Conservation (phyloP, 1,140 invertebrate genomes). For the Bursaphelenchus mucronatus region DNA sequence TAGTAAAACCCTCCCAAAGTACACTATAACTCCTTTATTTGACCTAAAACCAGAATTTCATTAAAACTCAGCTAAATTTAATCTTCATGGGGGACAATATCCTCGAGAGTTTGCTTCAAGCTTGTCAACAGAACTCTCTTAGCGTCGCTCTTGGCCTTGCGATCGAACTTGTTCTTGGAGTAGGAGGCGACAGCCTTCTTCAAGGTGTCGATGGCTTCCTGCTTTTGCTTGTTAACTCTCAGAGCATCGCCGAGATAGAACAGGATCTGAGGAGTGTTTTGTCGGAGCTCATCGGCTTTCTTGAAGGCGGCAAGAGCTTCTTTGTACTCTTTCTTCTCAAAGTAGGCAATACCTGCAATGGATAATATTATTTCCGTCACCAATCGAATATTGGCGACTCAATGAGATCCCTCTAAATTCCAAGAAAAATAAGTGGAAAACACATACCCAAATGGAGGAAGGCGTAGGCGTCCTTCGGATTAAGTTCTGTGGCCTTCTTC, state of each 20-base stretch:
- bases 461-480: conserved; percentile 40
- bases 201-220: conserved; percentile 34
- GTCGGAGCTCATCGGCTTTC: conserved; percentile 44
- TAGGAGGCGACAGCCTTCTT: conserved; percentile 33
- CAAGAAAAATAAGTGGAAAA: not conserved
- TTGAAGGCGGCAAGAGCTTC: conserved; percentile 34
- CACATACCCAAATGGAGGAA: conserved; percentile 29
- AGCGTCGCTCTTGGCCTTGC: conserved; percentile 20
- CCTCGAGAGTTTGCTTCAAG: conserved; percentile 18
- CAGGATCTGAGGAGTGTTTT: conserved; percentile 23
- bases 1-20: not conserved
- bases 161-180: conserved; percentile 36
- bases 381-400: no score
- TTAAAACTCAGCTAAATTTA: not conserved
- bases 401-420: no score
- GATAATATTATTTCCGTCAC: not conserved
- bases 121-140: conserved; percentile 7
- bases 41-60: not conserved
- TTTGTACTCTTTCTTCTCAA: conserved; percentile 34
- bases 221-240: conserved; percentile 24
- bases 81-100: not conserved
- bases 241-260: conserved; percentile 35
- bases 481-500: conserved; percentile 30
- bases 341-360: conserved; percentile 1
- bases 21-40: not conserved